These are phyloP conservation scores for Stegodyphus mimosarum DNA, from an alignment of 1,140 invertebrate species.

Conservation along the genomic window DNA sequence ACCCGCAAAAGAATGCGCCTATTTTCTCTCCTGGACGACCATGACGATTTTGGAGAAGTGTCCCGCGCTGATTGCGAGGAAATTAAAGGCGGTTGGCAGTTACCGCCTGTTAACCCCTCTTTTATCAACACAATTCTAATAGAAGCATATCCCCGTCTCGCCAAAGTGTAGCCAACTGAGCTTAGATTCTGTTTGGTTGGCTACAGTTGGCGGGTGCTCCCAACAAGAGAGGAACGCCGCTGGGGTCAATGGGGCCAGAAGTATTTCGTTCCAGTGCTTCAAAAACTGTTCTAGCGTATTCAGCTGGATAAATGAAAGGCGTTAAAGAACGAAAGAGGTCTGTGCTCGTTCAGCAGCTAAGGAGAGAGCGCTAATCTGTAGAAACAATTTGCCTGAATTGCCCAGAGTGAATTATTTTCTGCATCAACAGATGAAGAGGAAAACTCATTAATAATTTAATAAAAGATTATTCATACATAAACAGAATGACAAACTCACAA, in stretches of 20 bases:
- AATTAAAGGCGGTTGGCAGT: slow-evolving; percentile 52
- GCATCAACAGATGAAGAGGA: too few relatives aligned
- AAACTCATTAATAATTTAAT: too few relatives aligned
- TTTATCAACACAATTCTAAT: slow-evolving; percentile 53
- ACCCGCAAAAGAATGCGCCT: slow-evolving; percentile 49
- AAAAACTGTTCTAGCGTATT: neutral
- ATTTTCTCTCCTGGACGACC: slow-evolving; percentile 27
- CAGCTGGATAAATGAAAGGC: too few relatives aligned
- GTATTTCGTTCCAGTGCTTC: slow-evolving; percentile 7
- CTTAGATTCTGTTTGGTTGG: slow-evolving; percentile 10
- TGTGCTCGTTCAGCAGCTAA: too few relatives aligned
- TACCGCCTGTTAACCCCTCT: slow-evolving; percentile 51
- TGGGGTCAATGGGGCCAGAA: slow-evolving; percentile 6
- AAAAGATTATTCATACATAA: too few relatives aligned
- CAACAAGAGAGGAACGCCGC: neutral
- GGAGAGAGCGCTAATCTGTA: too few relatives aligned
- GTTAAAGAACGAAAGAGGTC: too few relatives aligned
- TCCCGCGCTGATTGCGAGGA: slow-evolving; percentile 52
- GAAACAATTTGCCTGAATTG: too few relatives aligned
- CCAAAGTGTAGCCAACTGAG: neutral
- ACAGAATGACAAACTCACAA: too few relatives aligned
- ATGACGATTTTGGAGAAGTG: slow-evolving; percentile 35
- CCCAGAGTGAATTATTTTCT: too few relatives aligned
- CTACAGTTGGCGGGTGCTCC: neutral
- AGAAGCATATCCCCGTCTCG: slow-evolving; percentile 40